Conservation (phyloP, 2,797 vertebrate species). For the Leptoclinus maculatus region DNA sequence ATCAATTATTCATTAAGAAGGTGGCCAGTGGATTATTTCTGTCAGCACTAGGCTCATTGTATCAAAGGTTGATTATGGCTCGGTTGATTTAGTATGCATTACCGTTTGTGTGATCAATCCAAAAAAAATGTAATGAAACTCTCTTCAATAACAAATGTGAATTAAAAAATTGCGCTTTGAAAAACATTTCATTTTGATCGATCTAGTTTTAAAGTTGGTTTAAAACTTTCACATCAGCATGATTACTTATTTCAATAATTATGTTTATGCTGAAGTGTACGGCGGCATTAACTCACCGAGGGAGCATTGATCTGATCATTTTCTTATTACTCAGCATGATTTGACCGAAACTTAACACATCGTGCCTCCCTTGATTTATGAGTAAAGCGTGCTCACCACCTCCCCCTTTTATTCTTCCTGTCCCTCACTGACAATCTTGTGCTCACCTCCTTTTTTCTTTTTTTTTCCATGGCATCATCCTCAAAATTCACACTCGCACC, state of each 20-base stretch:
- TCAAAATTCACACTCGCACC: conserved; percentile 68
- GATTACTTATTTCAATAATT: background rate
- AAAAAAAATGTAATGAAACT: background rate
- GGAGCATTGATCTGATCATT: conserved; percentile 16
- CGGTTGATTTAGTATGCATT: conserved; percentile 60
- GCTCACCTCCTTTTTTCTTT: conserved; percentile 44
- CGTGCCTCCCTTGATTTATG: conserved; percentile 55
- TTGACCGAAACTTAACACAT: conserved; percentile 5
- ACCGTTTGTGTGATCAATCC: conserved; percentile 44
- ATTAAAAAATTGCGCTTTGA: background rate
- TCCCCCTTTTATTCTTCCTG: conserved; percentile 50
- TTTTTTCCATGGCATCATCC: conserved; percentile 67
- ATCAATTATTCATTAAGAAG: conserved; percentile 87
- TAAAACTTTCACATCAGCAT: background rate
- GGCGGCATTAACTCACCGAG: background rate
- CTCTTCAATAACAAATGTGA: background rate
- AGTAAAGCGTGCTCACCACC: conserved; percentile 50
- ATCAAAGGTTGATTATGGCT: conserved; percentile 80
- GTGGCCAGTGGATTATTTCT: conserved; percentile 82
- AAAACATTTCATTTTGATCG: background rate
- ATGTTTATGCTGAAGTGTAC: background rate
- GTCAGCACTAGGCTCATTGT: conserved; percentile 78
- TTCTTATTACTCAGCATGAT: conserved; percentile 20
- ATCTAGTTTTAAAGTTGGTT: conserved; percentile 4
- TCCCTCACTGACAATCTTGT: conserved; percentile 53